Evolutionary conservation across 2,888 invertebrate species (phyloP).

Genomic region (Masnerella sp.): DNA sequence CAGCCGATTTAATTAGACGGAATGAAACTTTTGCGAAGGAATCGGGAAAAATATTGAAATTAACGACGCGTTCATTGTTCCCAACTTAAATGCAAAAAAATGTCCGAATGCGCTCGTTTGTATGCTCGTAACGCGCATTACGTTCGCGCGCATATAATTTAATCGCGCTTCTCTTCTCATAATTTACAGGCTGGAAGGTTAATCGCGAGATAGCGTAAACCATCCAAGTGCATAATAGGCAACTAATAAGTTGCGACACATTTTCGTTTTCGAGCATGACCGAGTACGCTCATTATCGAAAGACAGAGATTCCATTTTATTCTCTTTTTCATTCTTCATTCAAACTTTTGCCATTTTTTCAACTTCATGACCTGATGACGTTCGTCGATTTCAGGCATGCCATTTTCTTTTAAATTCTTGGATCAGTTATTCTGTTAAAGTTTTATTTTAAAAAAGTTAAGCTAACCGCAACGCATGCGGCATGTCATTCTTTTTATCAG

Average conservation of each 20-base stretch:
- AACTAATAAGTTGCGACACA: conserved; percentile 30
- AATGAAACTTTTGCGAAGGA: too few relatives aligned
- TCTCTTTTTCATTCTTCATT: neutral
- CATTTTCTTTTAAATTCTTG: too few relatives aligned
- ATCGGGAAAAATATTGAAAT: neutral
- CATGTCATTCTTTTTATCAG: too few relatives aligned
- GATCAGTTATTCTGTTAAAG: too few relatives aligned
- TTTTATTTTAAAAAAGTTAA: too few relatives aligned
- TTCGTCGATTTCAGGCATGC: too few relatives aligned
- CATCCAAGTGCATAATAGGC: conserved; percentile 41
- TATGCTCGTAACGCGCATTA: conserved; percentile 6
- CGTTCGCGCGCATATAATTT: conserved; percentile 40
- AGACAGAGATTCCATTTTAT: neutral
- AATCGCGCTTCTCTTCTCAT: conserved; percentile 48
- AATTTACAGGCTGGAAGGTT: conserved; percentile 50
- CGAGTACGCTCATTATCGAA: conserved; percentile 1
- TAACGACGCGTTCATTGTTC: neutral
- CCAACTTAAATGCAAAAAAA: neutral
- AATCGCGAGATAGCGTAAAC: conserved; percentile 40
- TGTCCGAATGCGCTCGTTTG: neutral
- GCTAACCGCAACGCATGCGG: too few relatives aligned
- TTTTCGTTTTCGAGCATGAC: conserved; percentile 7
- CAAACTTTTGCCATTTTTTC: neutral
- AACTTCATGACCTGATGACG: neutral
- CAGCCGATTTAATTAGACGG: too few relatives aligned